Conservation (phyloP, 2,113 vertebrate species). For the Coreoperca whiteheadi region DNA sequence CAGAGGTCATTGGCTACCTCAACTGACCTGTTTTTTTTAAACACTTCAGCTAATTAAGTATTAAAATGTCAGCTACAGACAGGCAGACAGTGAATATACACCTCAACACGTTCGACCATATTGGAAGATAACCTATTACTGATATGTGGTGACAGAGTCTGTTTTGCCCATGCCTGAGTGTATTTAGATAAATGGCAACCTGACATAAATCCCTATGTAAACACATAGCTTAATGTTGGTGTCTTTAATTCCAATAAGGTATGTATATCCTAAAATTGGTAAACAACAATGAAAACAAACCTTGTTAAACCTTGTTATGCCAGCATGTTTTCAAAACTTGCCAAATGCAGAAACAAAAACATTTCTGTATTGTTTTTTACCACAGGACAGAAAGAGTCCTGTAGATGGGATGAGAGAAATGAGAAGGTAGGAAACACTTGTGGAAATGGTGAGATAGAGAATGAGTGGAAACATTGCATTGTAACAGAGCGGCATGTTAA, state of each 20-base stretch:
- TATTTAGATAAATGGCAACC: conserved; percentile 54
- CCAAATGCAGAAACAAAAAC: neutral
- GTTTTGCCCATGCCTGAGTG: conserved; percentile 28
- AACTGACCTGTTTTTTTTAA: neutral
- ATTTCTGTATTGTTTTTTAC: neutral
- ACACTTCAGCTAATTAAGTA: conserved; percentile 5
- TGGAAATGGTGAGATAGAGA: conserved; percentile 13
- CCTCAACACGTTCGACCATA: neutral
- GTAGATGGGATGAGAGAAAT: conserved; percentile 13
- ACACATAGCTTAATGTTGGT: conserved; percentile 52
- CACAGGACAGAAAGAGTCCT: conserved; percentile 12
- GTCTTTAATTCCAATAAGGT: conserved; percentile 31
- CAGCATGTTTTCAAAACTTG: neutral
- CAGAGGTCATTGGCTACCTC: neutral
- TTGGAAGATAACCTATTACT: conserved; percentile 18
- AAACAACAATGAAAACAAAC: conserved; percentile 48
- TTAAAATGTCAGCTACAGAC: conserved; percentile 4
- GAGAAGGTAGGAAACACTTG: conserved; percentile 7
- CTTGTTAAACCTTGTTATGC: neutral
- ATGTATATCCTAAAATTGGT: conserved; percentile 13
- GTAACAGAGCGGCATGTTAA: conserved; percentile 65
- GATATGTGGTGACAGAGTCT: conserved; percentile 36
- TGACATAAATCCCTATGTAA: conserved; percentile 72
- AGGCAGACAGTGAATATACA: neutral
- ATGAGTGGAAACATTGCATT: conserved; percentile 38